Percentiles rank a stretch among this genome's conserved stretches.
Evolutionary conservation across 2,797 vertebrate species (phyloP).

Genomic region (Adelosebastes latens): DNA sequence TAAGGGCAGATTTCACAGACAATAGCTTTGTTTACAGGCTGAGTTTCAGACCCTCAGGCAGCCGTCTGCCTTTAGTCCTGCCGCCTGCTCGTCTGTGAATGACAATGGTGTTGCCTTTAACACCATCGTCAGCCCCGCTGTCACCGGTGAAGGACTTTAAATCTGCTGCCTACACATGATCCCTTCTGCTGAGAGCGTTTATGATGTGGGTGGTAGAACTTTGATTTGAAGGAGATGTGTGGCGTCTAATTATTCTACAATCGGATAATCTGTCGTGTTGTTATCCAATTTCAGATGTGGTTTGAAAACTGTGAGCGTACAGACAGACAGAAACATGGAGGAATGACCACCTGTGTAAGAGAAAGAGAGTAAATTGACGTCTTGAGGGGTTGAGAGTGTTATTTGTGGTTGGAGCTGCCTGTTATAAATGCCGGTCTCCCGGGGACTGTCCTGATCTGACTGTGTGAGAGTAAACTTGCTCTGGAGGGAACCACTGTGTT

Average conservation of each 20-base stretch:
- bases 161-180: constrained; percentile 2
- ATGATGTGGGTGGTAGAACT: not conserved
- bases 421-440: constrained; percentile 47
- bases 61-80: constrained; percentile 59
- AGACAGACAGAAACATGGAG: constrained; percentile 5
- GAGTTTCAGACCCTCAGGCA: constrained; percentile 58
- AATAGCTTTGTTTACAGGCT: constrained; percentile 70
- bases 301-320: not conserved
- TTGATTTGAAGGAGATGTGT: not conserved
- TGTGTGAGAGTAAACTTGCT: constrained; percentile 22
- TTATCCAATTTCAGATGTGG: constrained; percentile 7
- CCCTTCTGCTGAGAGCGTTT: not conserved
- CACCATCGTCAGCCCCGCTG: constrained; percentile 43
- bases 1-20: constrained; percentile 61
- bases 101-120: constrained; percentile 73
- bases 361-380: constrained; percentile 7
- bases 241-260: not conserved
- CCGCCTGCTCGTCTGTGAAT: constrained; percentile 77
- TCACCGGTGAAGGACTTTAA: constrained; percentile 33
- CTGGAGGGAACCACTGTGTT: constrained; percentile 41
- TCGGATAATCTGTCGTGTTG: not conserved
- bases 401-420: constrained; percentile 39
- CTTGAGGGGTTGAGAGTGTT: constrained; percentile 24
- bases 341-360: constrained; percentile 4
- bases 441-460: constrained; percentile 39